Evolutionary conservation across 2,797 vertebrate species (phyloP).

Genomic region (Sebastes kiyomatsui): DNA sequence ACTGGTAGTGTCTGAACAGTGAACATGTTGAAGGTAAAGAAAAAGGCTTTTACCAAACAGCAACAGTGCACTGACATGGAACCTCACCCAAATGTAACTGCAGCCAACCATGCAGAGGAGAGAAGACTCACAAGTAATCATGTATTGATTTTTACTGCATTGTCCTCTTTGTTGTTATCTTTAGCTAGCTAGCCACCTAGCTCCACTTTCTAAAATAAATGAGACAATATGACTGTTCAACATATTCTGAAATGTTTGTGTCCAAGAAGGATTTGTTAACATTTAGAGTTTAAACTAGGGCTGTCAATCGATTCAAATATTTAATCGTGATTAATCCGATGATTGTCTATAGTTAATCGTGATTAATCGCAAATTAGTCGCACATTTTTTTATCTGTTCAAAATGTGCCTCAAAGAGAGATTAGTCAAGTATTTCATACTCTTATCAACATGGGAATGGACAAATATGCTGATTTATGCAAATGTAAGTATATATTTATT

Average conservation of each 20-base stretch:
- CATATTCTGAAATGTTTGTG: neutral
- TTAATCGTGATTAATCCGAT: too few relatives aligned
- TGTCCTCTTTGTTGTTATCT: neutral
- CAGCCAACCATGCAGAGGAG: neutral
- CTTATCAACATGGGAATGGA: too few relatives aligned
- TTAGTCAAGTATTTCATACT: too few relatives aligned
- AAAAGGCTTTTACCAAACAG: neutral
- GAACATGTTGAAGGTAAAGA: neutral
- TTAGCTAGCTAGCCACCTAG: neutral
- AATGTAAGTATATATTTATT: too few relatives aligned
- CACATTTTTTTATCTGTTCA: too few relatives aligned
- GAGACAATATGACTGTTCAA: neutral
- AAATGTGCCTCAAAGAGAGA: too few relatives aligned
- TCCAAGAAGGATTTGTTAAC: neutral
- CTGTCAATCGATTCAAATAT: too few relatives aligned
- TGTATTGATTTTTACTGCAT: neutral
- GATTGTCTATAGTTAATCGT: too few relatives aligned
- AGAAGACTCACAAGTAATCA: neutral
- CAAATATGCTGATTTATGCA: too few relatives aligned
- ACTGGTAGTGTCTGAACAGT: neutral
- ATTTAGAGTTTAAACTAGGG: neutral
- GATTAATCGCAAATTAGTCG: too few relatives aligned
- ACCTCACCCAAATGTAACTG: neutral
- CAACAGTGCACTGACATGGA: neutral
- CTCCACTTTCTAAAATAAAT: neutral